These are phyloP conservation scores for Urophycis tenuis DNA, from an alignment of 2,797 vertebrate genomes.

Conservation along the genomic window DNA sequence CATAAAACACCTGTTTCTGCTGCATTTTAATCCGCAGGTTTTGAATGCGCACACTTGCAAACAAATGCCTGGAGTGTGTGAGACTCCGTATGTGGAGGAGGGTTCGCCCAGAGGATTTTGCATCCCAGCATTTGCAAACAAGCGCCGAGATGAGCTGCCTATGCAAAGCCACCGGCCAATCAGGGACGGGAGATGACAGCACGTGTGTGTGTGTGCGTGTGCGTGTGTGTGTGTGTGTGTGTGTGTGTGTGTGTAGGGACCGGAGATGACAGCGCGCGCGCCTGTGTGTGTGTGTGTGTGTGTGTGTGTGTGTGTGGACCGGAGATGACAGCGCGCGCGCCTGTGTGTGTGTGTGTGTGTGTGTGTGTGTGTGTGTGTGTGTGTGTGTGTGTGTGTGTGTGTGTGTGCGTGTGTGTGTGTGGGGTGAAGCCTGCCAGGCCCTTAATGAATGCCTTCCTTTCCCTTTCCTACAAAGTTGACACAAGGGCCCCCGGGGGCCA, in stretches of 20 bases:
- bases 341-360: neutral
- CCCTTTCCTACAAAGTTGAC: slow-evolving; percentile 1
- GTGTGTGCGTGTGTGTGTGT: neutral
- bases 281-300: neutral
- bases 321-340: no score
- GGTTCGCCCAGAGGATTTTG: neutral
- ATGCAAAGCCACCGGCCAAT: neutral
- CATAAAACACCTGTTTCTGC: neutral
- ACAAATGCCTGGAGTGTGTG: neutral
- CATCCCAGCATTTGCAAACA: neutral
- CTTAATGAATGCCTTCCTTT: slow-evolving; percentile 6
- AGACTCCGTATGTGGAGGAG: neutral
- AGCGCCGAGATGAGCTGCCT: neutral
- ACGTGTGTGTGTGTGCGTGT: neutral
- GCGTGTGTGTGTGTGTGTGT: neutral
- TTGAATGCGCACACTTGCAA: neutral
- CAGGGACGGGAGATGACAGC: neutral
- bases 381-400: neutral
- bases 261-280: no score
- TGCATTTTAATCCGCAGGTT: neutral
- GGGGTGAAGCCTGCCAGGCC: slow-evolving; percentile 1
- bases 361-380: neutral
- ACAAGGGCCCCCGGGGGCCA: neutral
- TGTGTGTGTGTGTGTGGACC: neutral
- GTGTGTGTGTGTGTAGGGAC: neutral